Conservation (phyloP, 2,113 vertebrate genomes). For the Callopanchax toddi region DNA sequence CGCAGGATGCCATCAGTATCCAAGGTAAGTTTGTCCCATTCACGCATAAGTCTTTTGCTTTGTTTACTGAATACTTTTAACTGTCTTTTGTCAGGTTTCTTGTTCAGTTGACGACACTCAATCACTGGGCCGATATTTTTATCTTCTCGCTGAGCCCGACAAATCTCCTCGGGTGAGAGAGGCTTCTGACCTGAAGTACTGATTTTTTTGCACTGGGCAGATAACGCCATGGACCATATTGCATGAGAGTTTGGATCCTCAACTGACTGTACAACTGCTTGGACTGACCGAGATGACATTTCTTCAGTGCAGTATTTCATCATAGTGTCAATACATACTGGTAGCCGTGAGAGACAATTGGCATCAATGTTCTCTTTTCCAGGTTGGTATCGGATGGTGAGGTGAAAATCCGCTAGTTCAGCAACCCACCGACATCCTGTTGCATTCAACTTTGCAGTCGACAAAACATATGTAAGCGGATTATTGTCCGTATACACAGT, state of each 20-base stretch:
- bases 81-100: background rate
- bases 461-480: background rate
- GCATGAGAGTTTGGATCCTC: background rate
- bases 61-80: background rate
- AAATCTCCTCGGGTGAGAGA: background rate
- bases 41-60: background rate
- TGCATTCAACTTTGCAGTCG: background rate
- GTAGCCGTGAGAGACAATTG: background rate
- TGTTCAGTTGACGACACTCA: too few relatives aligned
- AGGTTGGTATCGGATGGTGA: background rate
- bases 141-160: background rate
- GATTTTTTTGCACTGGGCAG: background rate
- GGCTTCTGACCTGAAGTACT: background rate
- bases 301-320: background rate
- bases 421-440: background rate
- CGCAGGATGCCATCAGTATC: background rate
- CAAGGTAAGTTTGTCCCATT: slow-evolving; percentile 1
- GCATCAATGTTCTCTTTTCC: background rate
- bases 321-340: background rate
- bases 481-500: background rate
- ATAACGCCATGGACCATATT: background rate
- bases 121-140: background rate
- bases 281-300: background rate
- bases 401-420: background rate
- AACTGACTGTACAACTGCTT: background rate